These are phyloP conservation scores for Scaptomyza polygonia DNA, from an alignment of 2,888 invertebrate genomes.

Conservation along the genomic window DNA sequence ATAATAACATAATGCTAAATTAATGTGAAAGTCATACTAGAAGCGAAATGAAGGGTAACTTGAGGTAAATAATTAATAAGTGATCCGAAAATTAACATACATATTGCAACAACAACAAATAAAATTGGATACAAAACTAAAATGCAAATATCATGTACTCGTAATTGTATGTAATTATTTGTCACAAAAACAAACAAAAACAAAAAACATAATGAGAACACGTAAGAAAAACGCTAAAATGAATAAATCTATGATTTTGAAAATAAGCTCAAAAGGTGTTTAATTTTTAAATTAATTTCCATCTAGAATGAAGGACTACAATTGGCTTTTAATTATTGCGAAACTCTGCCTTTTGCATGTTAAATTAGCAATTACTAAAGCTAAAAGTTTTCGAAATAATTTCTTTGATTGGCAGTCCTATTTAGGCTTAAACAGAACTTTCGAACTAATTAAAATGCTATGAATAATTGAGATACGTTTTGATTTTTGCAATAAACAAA, in stretches of 20 bases:
- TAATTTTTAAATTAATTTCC: background rate
- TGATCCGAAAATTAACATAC: slow-evolving; percentile 48
- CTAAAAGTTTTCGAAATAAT: slow-evolving; percentile 3
- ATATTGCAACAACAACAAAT: slow-evolving; percentile 42
- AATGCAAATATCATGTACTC: slow-evolving; percentile 47
- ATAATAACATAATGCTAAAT: slow-evolving; percentile 11
- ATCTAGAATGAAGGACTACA: no score
- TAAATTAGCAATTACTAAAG: background rate
- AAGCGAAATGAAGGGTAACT: slow-evolving; percentile 57
- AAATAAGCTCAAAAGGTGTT: slow-evolving; percentile 19
- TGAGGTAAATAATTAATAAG: slow-evolving; percentile 41
- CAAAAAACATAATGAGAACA: background rate
- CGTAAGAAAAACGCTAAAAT: slow-evolving; percentile 39
- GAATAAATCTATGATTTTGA: slow-evolving; percentile 71
- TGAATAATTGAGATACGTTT: slow-evolving; percentile 1
- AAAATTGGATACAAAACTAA: slow-evolving; percentile 49
- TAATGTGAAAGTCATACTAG: slow-evolving; percentile 34
- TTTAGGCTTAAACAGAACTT: background rate
- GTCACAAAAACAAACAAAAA: slow-evolving; percentile 28
- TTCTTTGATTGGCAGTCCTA: background rate
- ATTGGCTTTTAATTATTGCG: no score
- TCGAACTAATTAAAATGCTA: background rate
- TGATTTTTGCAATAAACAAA: background rate
- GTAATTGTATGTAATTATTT: slow-evolving; percentile 57
- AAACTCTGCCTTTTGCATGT: background rate